Conservation (phyloP, 1,140 invertebrate genomes). For the Acromyrmex charruanus region DNA sequence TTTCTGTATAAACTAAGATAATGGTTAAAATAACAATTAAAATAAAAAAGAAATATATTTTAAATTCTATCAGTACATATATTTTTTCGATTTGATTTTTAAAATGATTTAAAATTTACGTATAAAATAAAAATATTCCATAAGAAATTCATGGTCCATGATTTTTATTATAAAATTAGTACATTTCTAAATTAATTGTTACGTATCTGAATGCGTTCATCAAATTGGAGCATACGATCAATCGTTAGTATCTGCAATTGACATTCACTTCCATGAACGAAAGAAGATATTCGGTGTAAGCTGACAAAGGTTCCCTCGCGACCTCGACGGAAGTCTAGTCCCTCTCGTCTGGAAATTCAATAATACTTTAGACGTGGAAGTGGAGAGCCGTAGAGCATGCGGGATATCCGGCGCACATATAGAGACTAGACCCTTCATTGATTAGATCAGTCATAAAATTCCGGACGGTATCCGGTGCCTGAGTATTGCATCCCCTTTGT, state of each 20-base stretch:
- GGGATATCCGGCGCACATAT: slow-evolving; percentile 58
- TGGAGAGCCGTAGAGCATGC: slow-evolving; percentile 48
- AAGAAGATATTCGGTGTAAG: slow-evolving; percentile 65
- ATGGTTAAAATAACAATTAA: not conserved
- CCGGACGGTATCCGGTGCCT: slow-evolving; percentile 38
- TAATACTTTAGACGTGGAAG: slow-evolving; percentile 61
- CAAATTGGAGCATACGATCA: slow-evolving; percentile 18
- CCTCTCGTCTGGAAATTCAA: slow-evolving; percentile 60
- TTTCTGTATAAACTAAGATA: not conserved
- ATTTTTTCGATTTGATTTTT: not conserved
- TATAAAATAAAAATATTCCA: not conserved
- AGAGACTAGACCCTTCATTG: slow-evolving; percentile 60
- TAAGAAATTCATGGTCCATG: not conserved
- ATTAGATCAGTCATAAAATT: slow-evolving; percentile 65
- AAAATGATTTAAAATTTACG: not conserved
- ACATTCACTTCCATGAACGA: slow-evolving; percentile 56
- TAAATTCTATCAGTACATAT: not conserved
- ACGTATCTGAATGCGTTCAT: not conserved
- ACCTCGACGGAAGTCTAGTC: slow-evolving; percentile 54
- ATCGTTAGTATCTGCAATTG: slow-evolving; percentile 61
- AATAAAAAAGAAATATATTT: not conserved
- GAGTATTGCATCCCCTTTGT: slow-evolving; percentile 59
- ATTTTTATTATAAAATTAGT: slow-evolving; percentile 17
- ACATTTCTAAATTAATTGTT: not conserved
- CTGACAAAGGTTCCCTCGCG: slow-evolving; percentile 59